These are phyloP conservation scores for Pristionchus pacificus DNA, from an alignment of 1,140 invertebrate genomes.

Conservation along the genomic window DNA sequence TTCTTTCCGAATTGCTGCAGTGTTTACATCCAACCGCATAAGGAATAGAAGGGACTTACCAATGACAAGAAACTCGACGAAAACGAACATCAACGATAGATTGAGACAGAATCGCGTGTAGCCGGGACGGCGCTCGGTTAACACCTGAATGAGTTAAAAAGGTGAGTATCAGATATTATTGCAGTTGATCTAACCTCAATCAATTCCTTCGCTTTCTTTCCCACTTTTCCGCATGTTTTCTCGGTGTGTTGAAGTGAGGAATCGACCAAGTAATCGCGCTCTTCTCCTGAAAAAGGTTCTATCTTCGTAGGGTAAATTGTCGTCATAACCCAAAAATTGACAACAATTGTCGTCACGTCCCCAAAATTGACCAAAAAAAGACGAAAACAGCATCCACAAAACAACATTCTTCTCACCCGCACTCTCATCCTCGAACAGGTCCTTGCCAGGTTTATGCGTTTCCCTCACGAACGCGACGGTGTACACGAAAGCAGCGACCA, in stretches of 20 bases:
- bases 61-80: constrained; percentile 31
- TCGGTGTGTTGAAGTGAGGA: constrained; percentile 4
- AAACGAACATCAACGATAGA: constrained; percentile 34
- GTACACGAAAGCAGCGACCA: constrained; percentile 25
- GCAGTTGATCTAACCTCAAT: constrained; percentile 12
- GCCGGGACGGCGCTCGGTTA: constrained; percentile 25
- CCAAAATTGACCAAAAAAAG: too few species aligned
- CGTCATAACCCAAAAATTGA: too few species aligned
- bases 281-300: background rate
- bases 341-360: too few species aligned
- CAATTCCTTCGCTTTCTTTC: constrained; percentile 1
- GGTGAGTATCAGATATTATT: constrained; percentile 1
- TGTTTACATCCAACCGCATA: too few species aligned
- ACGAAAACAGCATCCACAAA: constrained; percentile 1
- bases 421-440: constrained; percentile 16
- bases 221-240: background rate
- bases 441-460: constrained; percentile 26
- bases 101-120: constrained; percentile 32
- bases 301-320: too few species aligned
- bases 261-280: constrained; percentile 12
- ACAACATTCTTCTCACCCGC: constrained; percentile 5
- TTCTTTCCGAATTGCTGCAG: too few species aligned
- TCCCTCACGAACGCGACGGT: constrained; percentile 31
- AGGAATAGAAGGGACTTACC: constrained; percentile 23
- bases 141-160: constrained; percentile 18